A percentile compares a stretch with the other conserved stretches of the same genome.
phyloP scores from a whole-genome alignment of 2,797 vertebrate species.

The Sebastes oblongus region DNA sequence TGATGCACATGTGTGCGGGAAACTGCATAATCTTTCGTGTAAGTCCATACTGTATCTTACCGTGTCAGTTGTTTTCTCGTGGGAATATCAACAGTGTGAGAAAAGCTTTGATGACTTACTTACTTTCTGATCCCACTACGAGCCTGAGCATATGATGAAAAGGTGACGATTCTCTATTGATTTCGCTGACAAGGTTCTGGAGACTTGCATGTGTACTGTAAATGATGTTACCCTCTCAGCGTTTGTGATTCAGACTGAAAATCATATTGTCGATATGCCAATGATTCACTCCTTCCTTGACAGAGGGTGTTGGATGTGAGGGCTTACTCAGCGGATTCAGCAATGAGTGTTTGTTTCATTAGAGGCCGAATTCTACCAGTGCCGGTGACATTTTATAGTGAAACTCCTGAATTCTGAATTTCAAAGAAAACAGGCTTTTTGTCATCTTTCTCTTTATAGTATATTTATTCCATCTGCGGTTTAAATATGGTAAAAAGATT shows the following conservation, averaged over 20 bases:
- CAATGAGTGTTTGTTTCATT: neutral
- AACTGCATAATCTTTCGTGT: neutral
- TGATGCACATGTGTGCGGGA: neutral
- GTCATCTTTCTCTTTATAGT: neutral
- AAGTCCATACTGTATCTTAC: neutral
- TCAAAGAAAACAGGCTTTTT: constrained; percentile 1
- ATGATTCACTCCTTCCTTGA: constrained; percentile 66
- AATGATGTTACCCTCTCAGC: constrained; percentile 4
- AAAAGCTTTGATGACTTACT: constrained; percentile 21
- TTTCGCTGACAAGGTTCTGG: constrained; percentile 31
- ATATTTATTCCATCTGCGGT: neutral
- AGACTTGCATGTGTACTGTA: neutral
- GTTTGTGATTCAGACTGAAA: constrained; percentile 49
- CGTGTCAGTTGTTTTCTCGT: constrained; percentile 6
- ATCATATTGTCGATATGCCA: constrained; percentile 36
- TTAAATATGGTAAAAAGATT: neutral
- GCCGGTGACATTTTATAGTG: neutral
- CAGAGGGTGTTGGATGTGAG: constrained; percentile 10
- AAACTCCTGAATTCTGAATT: constrained; percentile 29
- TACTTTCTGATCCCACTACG: constrained; percentile 31
- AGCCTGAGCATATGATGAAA: neutral
- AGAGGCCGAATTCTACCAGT: neutral
- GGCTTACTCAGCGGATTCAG: constrained; percentile 49
- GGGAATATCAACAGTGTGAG: constrained; percentile 25
- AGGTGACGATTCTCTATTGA: neutral